These are phyloP conservation scores for Antidorcas marsupialis DNA, from an alignment of 2,113 vertebrate genomes.

Conservation along the genomic window DNA sequence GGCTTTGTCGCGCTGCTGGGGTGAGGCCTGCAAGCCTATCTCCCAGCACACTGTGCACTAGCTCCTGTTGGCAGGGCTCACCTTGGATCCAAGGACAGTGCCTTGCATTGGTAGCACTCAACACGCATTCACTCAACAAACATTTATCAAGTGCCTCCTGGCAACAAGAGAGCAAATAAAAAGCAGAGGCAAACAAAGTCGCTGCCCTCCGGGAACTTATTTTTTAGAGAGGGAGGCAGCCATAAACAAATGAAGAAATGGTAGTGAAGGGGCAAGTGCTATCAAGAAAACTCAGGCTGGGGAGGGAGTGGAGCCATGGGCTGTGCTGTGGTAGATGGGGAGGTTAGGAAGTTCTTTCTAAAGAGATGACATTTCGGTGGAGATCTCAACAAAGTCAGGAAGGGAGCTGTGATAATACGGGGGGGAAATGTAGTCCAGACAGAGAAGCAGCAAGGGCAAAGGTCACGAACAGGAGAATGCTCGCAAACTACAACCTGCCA, in stretches of 20 bases:
- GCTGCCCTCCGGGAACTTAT: not conserved
- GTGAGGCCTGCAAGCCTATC: rapidly evolving
- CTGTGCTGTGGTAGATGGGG: not conserved
- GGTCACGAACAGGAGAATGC: not conserved
- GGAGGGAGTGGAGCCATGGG: rapidly evolving
- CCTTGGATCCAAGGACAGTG: not conserved
- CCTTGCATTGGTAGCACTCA: not conserved
- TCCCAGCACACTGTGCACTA: too few relatives aligned
- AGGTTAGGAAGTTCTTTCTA: not conserved
- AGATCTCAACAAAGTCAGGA: not conserved
- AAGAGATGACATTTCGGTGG: not conserved
- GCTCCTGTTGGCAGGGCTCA: not conserved
- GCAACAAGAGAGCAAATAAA: not conserved
- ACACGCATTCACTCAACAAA: not conserved
- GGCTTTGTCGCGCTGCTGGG: not conserved
- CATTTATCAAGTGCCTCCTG: rapidly evolving
- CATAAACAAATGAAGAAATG: not conserved
- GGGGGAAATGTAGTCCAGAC: not conserved
- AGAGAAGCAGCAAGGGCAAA: not conserved
- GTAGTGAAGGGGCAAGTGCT: not conserved
- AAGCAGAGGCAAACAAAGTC: not conserved
- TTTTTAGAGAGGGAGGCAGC: not conserved
- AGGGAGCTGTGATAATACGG: not conserved
- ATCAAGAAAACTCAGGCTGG: not conserved
- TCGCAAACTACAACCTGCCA: not conserved